Base-by-base conservation (phyloP, 2,888 invertebrate species). In the Xestia rhomboidea region DNA sequence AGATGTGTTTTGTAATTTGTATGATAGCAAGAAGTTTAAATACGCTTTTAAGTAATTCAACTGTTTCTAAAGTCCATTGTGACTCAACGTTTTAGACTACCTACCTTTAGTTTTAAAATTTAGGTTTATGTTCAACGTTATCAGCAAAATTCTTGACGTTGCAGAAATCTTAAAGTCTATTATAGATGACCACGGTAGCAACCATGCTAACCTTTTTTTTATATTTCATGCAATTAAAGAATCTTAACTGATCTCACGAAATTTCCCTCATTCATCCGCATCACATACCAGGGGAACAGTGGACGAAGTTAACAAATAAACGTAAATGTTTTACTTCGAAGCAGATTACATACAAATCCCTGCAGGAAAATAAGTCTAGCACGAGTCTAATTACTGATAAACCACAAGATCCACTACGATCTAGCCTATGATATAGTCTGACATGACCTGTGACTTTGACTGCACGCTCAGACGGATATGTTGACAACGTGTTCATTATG, bases 381-480 rank as follows among this genome's bases (percentile, higher is more conserved):
- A 67, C 60, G 79, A 72, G 66, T 60, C 21, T 30, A 6, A 41
- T 1, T 51, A 51, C 77, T 46, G 62, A 77, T 46, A 44, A 11
- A 66, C 57, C 41, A 67, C 72, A 51, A 30, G 24, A 67, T 51
- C 57, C 49, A 13, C 13, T 30, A 46, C 34, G 24, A 0, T 70
- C 27, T n/a, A 68, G 34, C 5, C 54, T 71, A 46, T n/a, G 41
- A 51, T 70, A 73, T 78, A 71, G 82, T 78, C 83, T 57, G 70
- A 64, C 34, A 7, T 73, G 79, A 76, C 76, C 84, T 72, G 34
- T 73, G 80, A 66, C 83, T 57, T 66, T 24, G 41, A 41, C 5
- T 60, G 34, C 67, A 73, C 49, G 60, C 57, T 41, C 62, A 54
- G n/a, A n/a, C 54, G 24, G 41, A 44, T 64, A n/a, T 27, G 10